phyloP scores from a whole-genome alignment of 2,888 invertebrate species.

The Dione juno region DNA sequence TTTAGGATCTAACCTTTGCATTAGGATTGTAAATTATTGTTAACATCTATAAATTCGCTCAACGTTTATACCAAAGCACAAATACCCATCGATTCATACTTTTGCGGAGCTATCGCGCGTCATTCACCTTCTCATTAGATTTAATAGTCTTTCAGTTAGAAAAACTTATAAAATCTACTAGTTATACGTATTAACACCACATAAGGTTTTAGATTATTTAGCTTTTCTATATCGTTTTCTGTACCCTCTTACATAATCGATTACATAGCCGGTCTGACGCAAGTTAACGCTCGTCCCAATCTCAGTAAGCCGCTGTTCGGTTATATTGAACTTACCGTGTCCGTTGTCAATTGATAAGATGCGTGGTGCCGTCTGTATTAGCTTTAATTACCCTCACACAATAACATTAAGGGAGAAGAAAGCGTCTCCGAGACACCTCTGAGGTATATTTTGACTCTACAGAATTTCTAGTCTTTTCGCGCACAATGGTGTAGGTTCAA shows the following conservation, averaged over 20 bases:
- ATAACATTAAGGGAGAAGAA: slow-evolving; percentile 16
- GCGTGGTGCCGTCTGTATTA: slow-evolving; percentile 61
- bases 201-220: slow-evolving; percentile 33
- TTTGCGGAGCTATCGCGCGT: slow-evolving; percentile 72
- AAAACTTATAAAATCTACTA: slow-evolving; percentile 80
- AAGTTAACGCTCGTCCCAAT: slow-evolving; percentile 31
- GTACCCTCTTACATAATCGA: slow-evolving; percentile 42
- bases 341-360: slow-evolving; percentile 45
- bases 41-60: slow-evolving; percentile 79
- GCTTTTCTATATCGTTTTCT: slow-evolving; percentile 33
- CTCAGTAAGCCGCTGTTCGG: slow-evolving; percentile 21
- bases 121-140: slow-evolving; percentile 74
- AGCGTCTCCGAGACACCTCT: slow-evolving; percentile 20
- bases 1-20: slow-evolving; percentile 79
- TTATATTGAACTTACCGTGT: too few relatives aligned
- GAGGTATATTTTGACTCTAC: slow-evolving; percentile 49
- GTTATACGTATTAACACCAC: slow-evolving; percentile 53
- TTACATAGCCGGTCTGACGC: slow-evolving; percentile 65
- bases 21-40: slow-evolving; percentile 78
- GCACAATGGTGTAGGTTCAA: slow-evolving; percentile 75
- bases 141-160: slow-evolving; percentile 81
- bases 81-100: slow-evolving; percentile 82
- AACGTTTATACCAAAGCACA: slow-evolving; percentile 84
- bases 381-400: slow-evolving; percentile 69
- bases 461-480: slow-evolving; percentile 79